A percentile compares a stretch with the other conserved stretches of the same genome.
phyloP scores from a whole-genome alignment of 2,797 vertebrate species.

The Pelodytes ibericus region DNA sequence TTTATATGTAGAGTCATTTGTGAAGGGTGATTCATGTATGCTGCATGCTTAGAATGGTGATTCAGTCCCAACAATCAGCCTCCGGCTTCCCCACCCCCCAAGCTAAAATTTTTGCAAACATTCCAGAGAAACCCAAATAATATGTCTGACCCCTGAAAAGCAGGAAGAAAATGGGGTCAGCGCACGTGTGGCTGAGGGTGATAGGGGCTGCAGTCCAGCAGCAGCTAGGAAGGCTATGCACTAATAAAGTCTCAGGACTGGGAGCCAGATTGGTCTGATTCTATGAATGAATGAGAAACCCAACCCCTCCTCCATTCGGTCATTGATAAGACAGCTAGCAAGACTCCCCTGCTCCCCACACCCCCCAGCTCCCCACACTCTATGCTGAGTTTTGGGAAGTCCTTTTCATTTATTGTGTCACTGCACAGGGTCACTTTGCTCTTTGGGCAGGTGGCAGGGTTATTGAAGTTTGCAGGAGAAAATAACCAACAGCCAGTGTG shows the following conservation, averaged over 20 bases:
- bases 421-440: constrained; percentile 1
- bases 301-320: not conserved
- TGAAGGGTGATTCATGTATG: too few species aligned
- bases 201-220: not conserved
- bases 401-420: not conserved
- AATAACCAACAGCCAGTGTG: not conserved
- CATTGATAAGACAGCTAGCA: not conserved
- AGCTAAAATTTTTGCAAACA: too few species aligned
- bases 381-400: not conserved
- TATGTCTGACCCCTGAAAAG: too few species aligned
- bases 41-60: too few species aligned
- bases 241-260: not conserved
- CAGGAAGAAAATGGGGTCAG: too few species aligned
- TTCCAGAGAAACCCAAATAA: too few species aligned
- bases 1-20: too few species aligned
- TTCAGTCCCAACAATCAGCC: too few species aligned
- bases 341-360: not conserved
- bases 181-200: too few species aligned
- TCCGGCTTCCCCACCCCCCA: too few species aligned
- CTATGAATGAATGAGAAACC: constrained; percentile 22
- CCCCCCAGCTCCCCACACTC: not conserved
- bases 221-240: not conserved
- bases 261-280: constrained; percentile 22
- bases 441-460: constrained; percentile 3
- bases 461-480: not conserved